These are phyloP conservation scores for Ptychochromis oligacanthus DNA, from an alignment of 2,113 vertebrate genomes.

Conservation along the genomic window DNA sequence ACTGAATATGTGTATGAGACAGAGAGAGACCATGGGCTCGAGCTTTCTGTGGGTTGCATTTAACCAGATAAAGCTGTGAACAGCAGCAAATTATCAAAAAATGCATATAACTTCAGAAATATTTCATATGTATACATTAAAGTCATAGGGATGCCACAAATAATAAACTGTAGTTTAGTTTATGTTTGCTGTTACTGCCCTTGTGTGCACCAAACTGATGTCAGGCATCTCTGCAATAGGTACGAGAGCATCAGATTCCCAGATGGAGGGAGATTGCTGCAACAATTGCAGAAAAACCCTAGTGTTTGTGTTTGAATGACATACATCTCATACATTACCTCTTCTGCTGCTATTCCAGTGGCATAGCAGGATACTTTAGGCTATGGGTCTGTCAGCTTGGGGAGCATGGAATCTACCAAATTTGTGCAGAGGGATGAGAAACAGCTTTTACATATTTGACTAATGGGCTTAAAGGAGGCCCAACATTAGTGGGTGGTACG, in stretches of 20 bases:
- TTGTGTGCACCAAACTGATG: background rate
- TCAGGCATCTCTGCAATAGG: background rate
- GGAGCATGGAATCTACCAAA: slow-evolving; percentile 35
- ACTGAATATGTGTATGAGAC: slow-evolving; percentile 7
- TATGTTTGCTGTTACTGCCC: background rate
- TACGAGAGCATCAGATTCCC: background rate
- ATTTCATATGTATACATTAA: slow-evolving; percentile 24
- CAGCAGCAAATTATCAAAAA: slow-evolving; percentile 40
- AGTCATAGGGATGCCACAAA: slow-evolving; percentile 44
- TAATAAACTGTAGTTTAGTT: slow-evolving; percentile 14
- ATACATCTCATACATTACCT: background rate
- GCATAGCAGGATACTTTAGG: background rate
- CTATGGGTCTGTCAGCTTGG: background rate
- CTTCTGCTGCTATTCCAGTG: background rate
- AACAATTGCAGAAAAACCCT: background rate
- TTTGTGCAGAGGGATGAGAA: slow-evolving; percentile 37
- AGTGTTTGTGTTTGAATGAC: background rate
- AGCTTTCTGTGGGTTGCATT: background rate
- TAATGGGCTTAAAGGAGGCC: slow-evolving; percentile 39
- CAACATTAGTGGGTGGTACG: background rate
- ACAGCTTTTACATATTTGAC: slow-evolving; percentile 52
- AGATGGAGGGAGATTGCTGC: background rate
- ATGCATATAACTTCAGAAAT: slow-evolving; percentile 21
- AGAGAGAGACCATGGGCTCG: background rate
- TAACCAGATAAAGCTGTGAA: slow-evolving; percentile 24